Base-by-base conservation (phyloP, 1,140 invertebrate genomes). In the Paraescarpia echinospica region DNA sequence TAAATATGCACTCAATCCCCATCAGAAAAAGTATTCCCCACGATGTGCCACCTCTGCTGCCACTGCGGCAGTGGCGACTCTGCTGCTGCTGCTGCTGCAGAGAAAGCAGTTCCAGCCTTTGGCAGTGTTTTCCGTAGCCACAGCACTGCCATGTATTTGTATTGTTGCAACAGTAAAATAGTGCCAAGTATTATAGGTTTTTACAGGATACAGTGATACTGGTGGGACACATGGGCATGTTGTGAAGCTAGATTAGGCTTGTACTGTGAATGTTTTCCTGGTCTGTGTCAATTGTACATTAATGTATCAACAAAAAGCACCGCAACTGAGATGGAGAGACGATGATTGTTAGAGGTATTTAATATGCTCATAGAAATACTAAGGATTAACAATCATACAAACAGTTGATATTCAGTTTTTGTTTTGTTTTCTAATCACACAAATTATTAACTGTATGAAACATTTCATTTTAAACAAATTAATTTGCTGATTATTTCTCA, bases 1-100 rank as follows among this genome's bases (percentile, higher is more conserved):
- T 77, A 77, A 77, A 77, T 77, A 77, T 77, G 59, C 59, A 77
- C 59, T 77, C 59, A 77, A 77, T 77, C 59, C 59, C 59, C 59
- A 77, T 77, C 59, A 77, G 59, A 77, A 77, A 77, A 77, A 77
- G 4, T 77, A 77, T 77, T 77, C 59, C 27, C 59, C 59, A 77
- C 59, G 2, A 31, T 22, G 59, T 6, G 59, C 59, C 18, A 31
- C 59, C 27, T 2, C 27, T 18, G 59, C 59, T 77, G 59, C 27
- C 22, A 31, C 59, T 77, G 59, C 59, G 8, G 59, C 59, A 14
- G 22, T 18, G 8, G 59, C 59, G 8, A 27, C 27, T 77, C 59
- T 77, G 59, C 59, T 77, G 59, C 59, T 77, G 59, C 59, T 77
- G 59, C 59, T 77, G 59, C 59, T 22, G 59, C 22, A 77, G 59